Conservation (phyloP, 1,140 invertebrate species). For the Spodoptera frugiperda region DNA sequence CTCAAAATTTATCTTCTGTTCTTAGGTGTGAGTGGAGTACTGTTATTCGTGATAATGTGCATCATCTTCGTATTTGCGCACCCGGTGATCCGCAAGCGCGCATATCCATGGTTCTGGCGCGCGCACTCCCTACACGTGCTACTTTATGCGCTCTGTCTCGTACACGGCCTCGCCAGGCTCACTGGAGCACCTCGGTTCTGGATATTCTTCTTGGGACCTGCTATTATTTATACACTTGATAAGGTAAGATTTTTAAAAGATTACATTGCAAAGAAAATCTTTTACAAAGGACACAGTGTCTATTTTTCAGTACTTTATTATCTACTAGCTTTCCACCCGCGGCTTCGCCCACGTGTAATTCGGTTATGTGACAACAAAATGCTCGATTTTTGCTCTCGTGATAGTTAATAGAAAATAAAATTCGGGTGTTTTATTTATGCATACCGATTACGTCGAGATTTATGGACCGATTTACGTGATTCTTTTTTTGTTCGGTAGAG, state of each 20-base stretch:
- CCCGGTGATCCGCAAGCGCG: conserved; percentile 96
- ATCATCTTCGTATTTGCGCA: conserved; percentile 99
- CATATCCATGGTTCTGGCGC: conserved; percentile 98
- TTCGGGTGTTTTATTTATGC: too few relatives aligned
- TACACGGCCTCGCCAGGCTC: conserved; percentile 97
- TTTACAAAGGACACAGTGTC: too few relatives aligned
- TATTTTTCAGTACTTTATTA: too few relatives aligned
- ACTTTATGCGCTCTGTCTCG: conserved; percentile 95
- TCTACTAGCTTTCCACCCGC: too few relatives aligned
- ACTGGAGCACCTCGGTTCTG: conserved; percentile 97
- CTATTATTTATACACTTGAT: conserved; percentile 95
- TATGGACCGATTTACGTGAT: too few relatives aligned
- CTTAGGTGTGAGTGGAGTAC: conserved; percentile 96
- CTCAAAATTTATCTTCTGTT: conserved; percentile 59
- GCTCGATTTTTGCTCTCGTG: too few relatives aligned
- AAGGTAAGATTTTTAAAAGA: conserved; percentile 88
- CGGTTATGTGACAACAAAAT: too few relatives aligned
- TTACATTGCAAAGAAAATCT: too few relatives aligned
- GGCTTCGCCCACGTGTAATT: too few relatives aligned
- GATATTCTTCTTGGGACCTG: conserved; percentile 98
- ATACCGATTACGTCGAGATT: too few relatives aligned
- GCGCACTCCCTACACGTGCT: conserved; percentile 98
- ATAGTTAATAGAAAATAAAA: too few relatives aligned
- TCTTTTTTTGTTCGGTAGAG: too few relatives aligned
- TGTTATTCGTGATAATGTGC: conserved; percentile 97